A percentile compares a stretch with the other conserved stretches of the same genome.
These are phyloP conservation scores for Ailurus styani DNA, from an alignment of 2,113 vertebrate genomes.

Conservation along the genomic window DNA sequence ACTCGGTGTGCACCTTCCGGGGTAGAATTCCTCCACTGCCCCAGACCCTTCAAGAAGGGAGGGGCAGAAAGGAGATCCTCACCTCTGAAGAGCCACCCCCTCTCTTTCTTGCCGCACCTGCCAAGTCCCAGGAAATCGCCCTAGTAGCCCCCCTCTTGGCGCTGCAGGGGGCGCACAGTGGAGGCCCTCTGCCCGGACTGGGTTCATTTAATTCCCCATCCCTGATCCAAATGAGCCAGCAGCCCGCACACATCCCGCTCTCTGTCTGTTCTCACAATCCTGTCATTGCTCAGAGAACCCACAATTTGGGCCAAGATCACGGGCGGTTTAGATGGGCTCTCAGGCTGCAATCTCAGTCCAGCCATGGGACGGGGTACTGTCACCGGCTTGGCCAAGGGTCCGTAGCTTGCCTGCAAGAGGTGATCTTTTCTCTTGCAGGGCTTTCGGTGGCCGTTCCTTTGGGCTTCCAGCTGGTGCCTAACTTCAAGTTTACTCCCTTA, in stretches of 20 bases:
- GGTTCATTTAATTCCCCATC: neutral
- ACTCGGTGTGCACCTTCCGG: neutral
- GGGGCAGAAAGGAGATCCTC: neutral
- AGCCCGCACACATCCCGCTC: neutral
- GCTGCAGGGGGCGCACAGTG: neutral
- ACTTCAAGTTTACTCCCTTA: neutral
- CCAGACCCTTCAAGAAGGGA: neutral
- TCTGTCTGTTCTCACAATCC: neutral
- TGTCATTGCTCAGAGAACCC: conserved; percentile 16
- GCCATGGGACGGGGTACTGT: neutral
- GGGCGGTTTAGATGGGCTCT: neutral
- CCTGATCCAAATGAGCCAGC: neutral
- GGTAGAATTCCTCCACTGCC: neutral
- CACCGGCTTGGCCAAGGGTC: neutral
- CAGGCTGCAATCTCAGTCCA: neutral
- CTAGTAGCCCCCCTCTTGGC: neutral
- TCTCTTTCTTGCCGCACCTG: neutral
- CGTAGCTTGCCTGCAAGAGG: neutral
- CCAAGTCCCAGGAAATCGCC: neutral
- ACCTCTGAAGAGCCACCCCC: neutral
- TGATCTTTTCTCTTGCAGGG: neutral
- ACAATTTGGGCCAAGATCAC: conserved; percentile 30
- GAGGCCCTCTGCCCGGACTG: too few relatives aligned
- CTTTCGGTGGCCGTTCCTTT: neutral
- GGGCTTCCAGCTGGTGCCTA: neutral